A percentile compares a stretch with the other conserved stretches of the same genome.
Evolutionary conservation across 1,140 invertebrate species (phyloP).

Genomic region (Metopolophium dirhodum): DNA sequence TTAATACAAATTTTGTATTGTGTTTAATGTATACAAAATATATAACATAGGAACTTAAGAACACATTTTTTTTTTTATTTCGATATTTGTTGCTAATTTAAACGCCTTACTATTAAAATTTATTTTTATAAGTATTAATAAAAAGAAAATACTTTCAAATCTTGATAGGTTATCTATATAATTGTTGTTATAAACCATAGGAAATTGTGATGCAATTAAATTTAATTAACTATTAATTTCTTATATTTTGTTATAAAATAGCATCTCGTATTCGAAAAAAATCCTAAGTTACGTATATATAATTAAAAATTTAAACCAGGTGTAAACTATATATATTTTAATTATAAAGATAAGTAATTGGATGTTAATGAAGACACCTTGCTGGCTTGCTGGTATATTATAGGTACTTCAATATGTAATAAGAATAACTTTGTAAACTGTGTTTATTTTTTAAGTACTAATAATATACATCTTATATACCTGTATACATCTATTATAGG

Average conservation of each 20-base stretch:
- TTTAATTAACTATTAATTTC: no score
- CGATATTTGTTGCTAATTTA: no score
- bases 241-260: background rate
- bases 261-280: background rate
- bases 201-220: no score
- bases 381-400: background rate
- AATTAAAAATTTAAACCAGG: background rate
- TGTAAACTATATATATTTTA: background rate
- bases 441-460: background rate
- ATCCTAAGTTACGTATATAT: background rate
- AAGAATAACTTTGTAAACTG: background rate
- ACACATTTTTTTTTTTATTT: no score
- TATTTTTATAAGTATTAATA: no score
- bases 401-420: background rate
- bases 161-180: no score
- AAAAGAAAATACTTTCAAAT: no score
- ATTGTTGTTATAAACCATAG: no score
- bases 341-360: background rate
- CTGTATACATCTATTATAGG: background rate
- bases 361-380: background rate
- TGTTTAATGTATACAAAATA: background rate
- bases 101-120: no score
- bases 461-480: background rate
- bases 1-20: no score
- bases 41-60: background rate